Evolutionary conservation across 2,113 vertebrate genomes (phyloP).

Genomic region (Zosterops borbonicus): DNA sequence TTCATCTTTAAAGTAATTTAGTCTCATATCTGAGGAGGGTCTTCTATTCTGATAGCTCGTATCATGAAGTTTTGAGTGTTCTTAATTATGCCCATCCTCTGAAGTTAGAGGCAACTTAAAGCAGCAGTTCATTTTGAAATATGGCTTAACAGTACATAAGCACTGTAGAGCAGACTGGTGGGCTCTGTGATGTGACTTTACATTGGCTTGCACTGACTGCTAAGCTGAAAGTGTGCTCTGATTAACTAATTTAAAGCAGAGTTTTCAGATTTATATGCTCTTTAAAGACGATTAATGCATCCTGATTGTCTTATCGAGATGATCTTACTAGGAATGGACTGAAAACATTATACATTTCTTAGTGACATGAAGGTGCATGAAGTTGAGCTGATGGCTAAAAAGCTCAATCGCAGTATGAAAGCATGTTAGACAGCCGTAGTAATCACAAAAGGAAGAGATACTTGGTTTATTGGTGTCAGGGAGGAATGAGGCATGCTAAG

Average conservation of each 20-base stretch:
- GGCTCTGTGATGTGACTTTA: neutral
- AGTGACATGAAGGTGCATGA: neutral
- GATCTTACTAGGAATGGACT: neutral
- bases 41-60: neutral
- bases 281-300: neutral
- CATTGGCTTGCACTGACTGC: neutral
- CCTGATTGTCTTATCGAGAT: neutral
- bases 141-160: neutral
- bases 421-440: neutral
- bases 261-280: neutral
- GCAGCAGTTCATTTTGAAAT: neutral
- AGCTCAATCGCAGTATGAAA: neutral
- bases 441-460: neutral
- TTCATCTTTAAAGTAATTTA: neutral
- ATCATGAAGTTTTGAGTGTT: neutral
- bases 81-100: neutral
- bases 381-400: neutral
- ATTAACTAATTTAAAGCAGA: neutral
- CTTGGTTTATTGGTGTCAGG: neutral
- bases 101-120: neutral
- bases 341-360: neutral
- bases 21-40: neutral
- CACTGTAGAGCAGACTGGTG: neutral
- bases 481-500: neutral
- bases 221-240: neutral